Evolutionary conservation across 64 coral and sea anemone genomes (phyloP).

Genomic region (Dendrophyllia cribrosa): DNA sequence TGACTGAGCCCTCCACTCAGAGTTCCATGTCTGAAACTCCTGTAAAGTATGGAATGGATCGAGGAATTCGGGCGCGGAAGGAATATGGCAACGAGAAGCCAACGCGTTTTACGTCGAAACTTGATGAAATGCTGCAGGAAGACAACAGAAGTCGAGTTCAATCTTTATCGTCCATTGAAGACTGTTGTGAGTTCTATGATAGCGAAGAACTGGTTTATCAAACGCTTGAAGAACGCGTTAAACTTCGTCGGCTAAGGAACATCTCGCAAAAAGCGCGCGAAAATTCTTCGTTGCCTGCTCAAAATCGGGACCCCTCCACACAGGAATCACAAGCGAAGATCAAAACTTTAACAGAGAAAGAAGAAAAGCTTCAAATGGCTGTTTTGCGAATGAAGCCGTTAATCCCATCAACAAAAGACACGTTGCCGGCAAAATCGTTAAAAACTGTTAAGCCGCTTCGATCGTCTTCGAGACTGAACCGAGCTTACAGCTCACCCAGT

Average conservation of each 20-base stretch:
- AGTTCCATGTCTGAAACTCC: neutral
- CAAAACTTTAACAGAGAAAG: neutral
- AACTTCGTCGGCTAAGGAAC: neutral
- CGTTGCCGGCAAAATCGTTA: neutral
- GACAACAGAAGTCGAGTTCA: neutral
- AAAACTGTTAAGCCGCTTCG: neutral
- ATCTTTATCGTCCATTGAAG: neutral
- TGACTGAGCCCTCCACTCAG: neutral
- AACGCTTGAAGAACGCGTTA: constrained; percentile 43
- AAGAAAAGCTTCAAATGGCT: neutral
- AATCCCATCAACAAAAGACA: neutral
- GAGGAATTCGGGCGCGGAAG: neutral
- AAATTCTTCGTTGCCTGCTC: neutral
- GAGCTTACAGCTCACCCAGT: neutral
- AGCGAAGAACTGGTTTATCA: neutral
- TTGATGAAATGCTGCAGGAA: neutral
- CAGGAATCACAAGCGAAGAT: neutral
- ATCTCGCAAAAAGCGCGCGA: neutral
- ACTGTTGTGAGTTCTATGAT: neutral
- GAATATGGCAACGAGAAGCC: neutral
- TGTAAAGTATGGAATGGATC: neutral
- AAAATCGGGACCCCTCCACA: neutral
- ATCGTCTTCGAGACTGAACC: neutral
- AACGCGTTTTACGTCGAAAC: neutral
- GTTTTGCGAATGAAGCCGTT: neutral